Evolutionary conservation across 2,888 invertebrate species (phyloP).

Genomic region (Tupiocoris notatus): DNA sequence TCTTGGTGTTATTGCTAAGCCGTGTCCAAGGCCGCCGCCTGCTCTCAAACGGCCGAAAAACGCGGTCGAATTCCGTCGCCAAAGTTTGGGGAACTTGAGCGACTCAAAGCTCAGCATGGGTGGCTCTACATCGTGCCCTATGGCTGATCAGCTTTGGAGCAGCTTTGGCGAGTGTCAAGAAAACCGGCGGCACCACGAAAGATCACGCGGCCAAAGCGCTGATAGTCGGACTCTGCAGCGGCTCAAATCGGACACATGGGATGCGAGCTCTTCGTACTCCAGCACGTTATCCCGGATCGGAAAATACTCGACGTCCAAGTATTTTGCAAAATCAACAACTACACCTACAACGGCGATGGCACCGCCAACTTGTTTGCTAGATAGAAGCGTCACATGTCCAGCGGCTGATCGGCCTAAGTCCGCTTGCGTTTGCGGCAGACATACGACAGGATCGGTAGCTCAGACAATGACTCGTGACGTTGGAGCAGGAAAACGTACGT

Average conservation of each 20-base stretch:
- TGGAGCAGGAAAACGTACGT: slow-evolving; percentile 48
- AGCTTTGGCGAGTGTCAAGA: slow-evolving; percentile 50
- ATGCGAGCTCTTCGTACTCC: slow-evolving; percentile 44
- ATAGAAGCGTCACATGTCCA: slow-evolving; percentile 24
- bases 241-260: slow-evolving; percentile 48
- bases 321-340: slow-evolving; percentile 45
- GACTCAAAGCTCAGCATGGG: slow-evolving; percentile 50
- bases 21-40: slow-evolving; percentile 49
- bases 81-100: slow-evolving; percentile 50
- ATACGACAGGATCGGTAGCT: slow-evolving; percentile 43
- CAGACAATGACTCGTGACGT: slow-evolving; percentile 43
- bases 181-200: slow-evolving; percentile 48
- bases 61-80: slow-evolving; percentile 49
- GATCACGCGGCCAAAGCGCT: slow-evolving; percentile 50
- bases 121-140: slow-evolving; percentile 47
- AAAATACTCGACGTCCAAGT: slow-evolving; percentile 48
- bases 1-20: slow-evolving; percentile 50
- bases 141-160: slow-evolving; percentile 49
- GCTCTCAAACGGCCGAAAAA: slow-evolving; percentile 46
- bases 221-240: slow-evolving; percentile 50
- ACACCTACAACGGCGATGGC: not conserved
- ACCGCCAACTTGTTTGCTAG: not conserved
- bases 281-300: slow-evolving; percentile 49
- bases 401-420: slow-evolving; percentile 42
- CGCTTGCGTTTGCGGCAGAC: slow-evolving; percentile 50